phyloP scores from a whole-genome alignment of 2,113 vertebrate genomes.

The Tetrao urogallus region DNA sequence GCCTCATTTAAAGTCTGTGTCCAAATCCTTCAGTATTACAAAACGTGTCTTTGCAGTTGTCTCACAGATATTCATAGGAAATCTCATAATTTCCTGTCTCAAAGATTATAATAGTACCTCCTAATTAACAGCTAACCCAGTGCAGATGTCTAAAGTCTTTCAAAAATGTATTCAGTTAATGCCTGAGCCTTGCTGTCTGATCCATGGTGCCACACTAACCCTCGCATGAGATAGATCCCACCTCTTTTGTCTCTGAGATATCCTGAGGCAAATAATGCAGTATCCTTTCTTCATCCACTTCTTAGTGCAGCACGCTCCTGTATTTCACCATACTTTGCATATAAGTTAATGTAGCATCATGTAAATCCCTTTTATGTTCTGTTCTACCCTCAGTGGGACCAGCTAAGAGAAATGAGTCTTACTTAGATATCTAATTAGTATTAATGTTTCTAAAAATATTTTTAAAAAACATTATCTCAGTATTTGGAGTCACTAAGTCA shows the following conservation, averaged over 20 bases:
- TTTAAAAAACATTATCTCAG: not conserved
- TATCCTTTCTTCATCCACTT: not conserved
- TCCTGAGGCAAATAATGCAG: not conserved
- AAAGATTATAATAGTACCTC: not conserved
- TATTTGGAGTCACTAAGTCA: not conserved
- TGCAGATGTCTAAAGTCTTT: not conserved
- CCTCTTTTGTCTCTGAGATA: not conserved
- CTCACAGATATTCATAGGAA: not conserved
- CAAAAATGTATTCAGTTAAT: not conserved
- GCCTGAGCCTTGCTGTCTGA: not conserved
- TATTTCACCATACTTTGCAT: not conserved
- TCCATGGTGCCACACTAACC: not conserved
- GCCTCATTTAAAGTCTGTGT: not conserved
- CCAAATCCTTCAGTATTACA: not conserved
- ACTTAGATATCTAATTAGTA: not conserved
- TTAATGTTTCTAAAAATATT: not conserved
- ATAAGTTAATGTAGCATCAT: not conserved
- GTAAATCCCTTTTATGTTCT: not conserved
- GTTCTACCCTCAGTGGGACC: not conserved
- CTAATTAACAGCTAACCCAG: not conserved
- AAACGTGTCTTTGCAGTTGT: not conserved
- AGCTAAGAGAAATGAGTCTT: not conserved
- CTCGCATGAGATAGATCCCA: fast-evolving
- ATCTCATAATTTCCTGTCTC: not conserved
- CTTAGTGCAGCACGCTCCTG: not conserved